These are phyloP conservation scores for Chiroxiphia lanceolata DNA, from an alignment of 2,797 vertebrate genomes.

Conservation along the genomic window DNA sequence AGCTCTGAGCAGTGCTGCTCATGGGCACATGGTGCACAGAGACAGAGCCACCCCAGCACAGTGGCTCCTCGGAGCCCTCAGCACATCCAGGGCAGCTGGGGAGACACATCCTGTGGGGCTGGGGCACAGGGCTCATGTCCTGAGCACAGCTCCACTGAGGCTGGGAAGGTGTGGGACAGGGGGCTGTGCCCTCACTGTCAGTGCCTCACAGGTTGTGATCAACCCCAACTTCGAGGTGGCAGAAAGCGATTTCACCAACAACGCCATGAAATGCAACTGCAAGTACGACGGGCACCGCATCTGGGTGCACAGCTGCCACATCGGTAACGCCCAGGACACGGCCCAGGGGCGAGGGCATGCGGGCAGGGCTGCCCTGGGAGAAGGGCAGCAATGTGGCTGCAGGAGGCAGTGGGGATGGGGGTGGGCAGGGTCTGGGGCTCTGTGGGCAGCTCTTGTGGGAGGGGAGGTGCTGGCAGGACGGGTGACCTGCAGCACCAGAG, in stretches of 20 bases:
- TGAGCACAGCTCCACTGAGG: not conserved
- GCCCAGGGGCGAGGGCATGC: rapidly evolving
- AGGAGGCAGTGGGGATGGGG: not conserved
- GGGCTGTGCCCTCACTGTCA: not conserved
- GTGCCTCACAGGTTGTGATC: conserved; percentile 85
- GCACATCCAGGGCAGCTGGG: not conserved
- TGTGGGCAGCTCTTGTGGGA: not conserved
- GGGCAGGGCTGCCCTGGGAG: not conserved
- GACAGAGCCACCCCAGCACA: not conserved
- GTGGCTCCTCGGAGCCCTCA: not conserved
- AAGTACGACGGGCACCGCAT: conserved; percentile 97
- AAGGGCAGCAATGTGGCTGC: not conserved
- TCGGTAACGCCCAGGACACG: conserved; percentile 59
- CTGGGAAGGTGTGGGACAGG: not conserved
- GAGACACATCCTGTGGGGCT: not conserved
- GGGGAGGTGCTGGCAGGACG: not conserved
- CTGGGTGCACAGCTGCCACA: conserved; percentile 97
- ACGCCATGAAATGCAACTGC: conserved; percentile 98
- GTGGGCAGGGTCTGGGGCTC: not conserved
- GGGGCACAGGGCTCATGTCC: rapidly evolving
- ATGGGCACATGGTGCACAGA: rapidly evolving
- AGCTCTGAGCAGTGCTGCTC: not conserved
- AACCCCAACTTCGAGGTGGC: conserved; percentile 95
- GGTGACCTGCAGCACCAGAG: rapidly evolving
- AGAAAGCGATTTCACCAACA: conserved; percentile 98